phyloP scores from a whole-genome alignment of 2,113 vertebrate genomes.

The Podarcis raffonei region DNA sequence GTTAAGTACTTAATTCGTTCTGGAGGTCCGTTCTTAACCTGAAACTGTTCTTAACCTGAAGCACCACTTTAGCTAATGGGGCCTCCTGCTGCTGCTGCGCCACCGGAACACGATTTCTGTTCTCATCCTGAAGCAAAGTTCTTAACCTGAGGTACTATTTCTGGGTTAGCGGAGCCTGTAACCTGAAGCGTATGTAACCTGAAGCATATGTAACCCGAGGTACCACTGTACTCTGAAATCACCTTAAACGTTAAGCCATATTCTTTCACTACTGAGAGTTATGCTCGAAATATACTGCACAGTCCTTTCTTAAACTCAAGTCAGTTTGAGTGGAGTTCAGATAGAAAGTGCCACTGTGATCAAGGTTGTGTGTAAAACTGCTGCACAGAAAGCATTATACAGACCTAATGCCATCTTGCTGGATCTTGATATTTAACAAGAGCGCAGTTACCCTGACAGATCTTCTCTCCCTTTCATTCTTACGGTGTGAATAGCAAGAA shows the following conservation, averaged over 20 bases:
- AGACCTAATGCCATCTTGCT: neutral
- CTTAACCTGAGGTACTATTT: no score
- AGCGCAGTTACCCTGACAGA: neutral
- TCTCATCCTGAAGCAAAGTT: no score
- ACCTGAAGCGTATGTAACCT: no score
- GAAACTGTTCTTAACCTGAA: no score
- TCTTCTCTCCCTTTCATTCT: neutral
- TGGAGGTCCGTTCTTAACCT: no score
- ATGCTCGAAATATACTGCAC: neutral
- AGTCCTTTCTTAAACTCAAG: neutral
- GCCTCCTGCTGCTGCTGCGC: no score
- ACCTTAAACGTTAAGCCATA: neutral
- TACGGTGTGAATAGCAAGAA: neutral
- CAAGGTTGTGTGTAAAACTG: neutral
- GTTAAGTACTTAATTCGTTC: no score
- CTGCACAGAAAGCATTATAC: neutral
- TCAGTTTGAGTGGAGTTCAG: neutral
- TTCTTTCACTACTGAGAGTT: neutral
- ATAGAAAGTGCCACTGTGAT: neutral
- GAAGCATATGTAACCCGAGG: no score
- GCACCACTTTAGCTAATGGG: no score
- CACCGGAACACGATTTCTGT: no score
- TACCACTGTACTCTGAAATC: no score
- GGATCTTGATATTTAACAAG: neutral
- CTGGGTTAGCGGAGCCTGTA: no score